Evolutionary conservation across 2,888 invertebrate species (phyloP).

Genomic region (Drosophila nr. perissopoda): DNA sequence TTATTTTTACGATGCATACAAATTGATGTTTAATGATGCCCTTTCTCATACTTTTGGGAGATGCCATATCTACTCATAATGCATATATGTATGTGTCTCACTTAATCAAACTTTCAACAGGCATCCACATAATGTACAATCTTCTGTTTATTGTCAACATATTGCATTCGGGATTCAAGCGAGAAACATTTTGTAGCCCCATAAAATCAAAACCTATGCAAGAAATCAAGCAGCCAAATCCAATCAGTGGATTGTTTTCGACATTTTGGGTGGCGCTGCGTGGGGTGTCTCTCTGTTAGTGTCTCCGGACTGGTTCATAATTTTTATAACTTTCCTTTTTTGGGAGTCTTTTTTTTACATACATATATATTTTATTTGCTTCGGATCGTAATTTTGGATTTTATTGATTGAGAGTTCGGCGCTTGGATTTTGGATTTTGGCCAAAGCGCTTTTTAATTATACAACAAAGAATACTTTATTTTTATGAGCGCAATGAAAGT

Average conservation of each 20-base stretch:
- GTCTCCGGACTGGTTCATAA: slow-evolving; percentile 50
- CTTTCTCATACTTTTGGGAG: slow-evolving; percentile 6
- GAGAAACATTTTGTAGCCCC: slow-evolving; percentile 42
- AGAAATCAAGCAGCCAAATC: slow-evolving; percentile 60
- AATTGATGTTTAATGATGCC: slow-evolving; percentile 67
- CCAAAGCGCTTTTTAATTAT: slow-evolving; percentile 57
- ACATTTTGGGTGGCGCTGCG: slow-evolving; percentile 71
- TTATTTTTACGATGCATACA: slow-evolving; percentile 57
- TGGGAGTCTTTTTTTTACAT: slow-evolving; percentile 15
- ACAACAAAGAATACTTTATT: slow-evolving; percentile 35
- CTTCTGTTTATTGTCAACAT: slow-evolving; percentile 70
- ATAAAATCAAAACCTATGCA: slow-evolving; percentile 70
- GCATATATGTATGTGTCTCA: slow-evolving; percentile 56
- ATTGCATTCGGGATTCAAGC: slow-evolving; percentile 38
- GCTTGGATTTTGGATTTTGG: slow-evolving; percentile 39
- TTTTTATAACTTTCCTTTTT: slow-evolving; percentile 53
- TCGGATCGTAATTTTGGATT: slow-evolving; percentile 48
- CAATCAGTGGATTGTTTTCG: slow-evolving; percentile 66
- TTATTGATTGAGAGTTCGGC: slow-evolving; percentile 51
- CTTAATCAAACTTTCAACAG: slow-evolving; percentile 77
- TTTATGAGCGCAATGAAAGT: slow-evolving; percentile 50
- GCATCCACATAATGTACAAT: slow-evolving; percentile 43
- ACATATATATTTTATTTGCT: slow-evolving; percentile 42
- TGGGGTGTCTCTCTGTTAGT: slow-evolving; percentile 49
- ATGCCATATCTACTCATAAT: slow-evolving; percentile 30